Percentiles rank a stretch among this genome's conserved stretches.
These are phyloP conservation scores for Brachyptera putata DNA, from an alignment of 2,888 invertebrate genomes.

Conservation along the genomic window DNA sequence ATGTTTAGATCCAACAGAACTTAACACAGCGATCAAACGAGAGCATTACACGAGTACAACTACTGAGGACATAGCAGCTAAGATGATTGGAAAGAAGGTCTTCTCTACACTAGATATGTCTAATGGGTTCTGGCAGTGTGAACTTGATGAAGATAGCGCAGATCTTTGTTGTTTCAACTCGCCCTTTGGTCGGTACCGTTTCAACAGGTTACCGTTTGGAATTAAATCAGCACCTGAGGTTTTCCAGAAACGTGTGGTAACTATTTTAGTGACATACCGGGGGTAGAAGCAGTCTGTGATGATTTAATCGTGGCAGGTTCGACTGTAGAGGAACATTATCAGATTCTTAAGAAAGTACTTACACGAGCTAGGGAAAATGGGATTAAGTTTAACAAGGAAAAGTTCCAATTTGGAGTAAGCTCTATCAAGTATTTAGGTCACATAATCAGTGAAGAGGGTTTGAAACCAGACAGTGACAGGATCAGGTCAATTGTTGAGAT, in stretches of 20 bases:
- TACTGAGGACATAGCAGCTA: too few relatives aligned
- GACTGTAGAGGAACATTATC: constrained; percentile 27
- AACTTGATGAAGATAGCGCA: constrained; percentile 18
- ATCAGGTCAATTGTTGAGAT: background rate
- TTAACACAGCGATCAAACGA: background rate
- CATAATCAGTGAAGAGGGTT: background rate
- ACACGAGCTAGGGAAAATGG: background rate
- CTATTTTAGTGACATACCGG: constrained; percentile 26
- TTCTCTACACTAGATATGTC: constrained; percentile 25
- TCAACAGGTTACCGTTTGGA: constrained; percentile 26
- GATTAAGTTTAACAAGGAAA: constrained; percentile 17
- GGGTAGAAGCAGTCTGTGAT: constrained; percentile 26
- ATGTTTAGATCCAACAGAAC: background rate
- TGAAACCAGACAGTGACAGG: background rate
- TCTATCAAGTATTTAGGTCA: constrained; percentile 8
- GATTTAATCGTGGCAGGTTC: constrained; percentile 28
- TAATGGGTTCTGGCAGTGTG: constrained; percentile 24
- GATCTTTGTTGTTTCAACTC: constrained; percentile 25
- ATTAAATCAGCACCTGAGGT: constrained; percentile 27
- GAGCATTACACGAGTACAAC: too few relatives aligned
- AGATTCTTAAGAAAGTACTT: constrained; percentile 20
- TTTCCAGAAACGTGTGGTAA: constrained; percentile 21
- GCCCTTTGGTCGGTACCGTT: constrained; percentile 26
- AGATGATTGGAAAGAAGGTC: too few relatives aligned
- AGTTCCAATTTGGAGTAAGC: background rate